phyloP scores from a whole-genome alignment of 2,113 vertebrate species.

The Motacilla tschutschensis region DNA sequence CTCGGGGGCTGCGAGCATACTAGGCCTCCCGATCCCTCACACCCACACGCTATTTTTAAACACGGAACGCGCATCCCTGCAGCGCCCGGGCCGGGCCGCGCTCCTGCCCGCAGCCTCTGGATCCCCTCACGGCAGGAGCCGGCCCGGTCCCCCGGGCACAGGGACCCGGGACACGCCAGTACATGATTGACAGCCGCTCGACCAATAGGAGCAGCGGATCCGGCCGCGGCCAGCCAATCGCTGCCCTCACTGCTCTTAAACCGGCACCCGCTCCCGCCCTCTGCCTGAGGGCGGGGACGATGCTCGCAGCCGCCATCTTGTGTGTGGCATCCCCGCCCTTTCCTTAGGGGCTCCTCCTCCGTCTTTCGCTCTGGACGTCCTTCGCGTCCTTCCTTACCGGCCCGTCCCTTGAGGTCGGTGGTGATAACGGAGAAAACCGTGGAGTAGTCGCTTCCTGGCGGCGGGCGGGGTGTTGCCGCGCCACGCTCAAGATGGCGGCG shows the following conservation, averaged over 20 bases:
- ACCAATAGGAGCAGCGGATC: background rate
- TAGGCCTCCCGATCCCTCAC: background rate
- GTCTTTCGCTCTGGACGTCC: too few relatives aligned
- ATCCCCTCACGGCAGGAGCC: background rate
- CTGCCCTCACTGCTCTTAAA: fast-evolving
- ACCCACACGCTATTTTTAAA: background rate
- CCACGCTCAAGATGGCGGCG: slow-evolving; percentile 65
- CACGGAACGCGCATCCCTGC: fast-evolving
- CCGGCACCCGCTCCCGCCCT: background rate
- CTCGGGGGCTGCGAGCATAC: fast-evolving
- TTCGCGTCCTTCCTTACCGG: too few relatives aligned
- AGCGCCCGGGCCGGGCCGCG: background rate
- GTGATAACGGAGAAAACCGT: fast-evolving
- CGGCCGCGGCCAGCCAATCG: background rate
- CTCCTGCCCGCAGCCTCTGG: background rate
- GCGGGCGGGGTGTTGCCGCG: fast-evolving
- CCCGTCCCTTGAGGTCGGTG: fast-evolving
- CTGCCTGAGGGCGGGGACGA: fast-evolving
- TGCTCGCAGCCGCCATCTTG: slow-evolving; percentile 31
- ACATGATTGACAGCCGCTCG: background rate
- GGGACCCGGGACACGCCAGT: background rate
- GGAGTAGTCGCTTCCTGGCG: fast-evolving
- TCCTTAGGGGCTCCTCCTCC: background rate
- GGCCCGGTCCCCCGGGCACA: background rate
- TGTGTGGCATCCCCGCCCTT: slow-evolving; percentile 53